phyloP scores from a whole-genome alignment of 1,140 invertebrate genomes.

The Plutomurus gul region DNA sequence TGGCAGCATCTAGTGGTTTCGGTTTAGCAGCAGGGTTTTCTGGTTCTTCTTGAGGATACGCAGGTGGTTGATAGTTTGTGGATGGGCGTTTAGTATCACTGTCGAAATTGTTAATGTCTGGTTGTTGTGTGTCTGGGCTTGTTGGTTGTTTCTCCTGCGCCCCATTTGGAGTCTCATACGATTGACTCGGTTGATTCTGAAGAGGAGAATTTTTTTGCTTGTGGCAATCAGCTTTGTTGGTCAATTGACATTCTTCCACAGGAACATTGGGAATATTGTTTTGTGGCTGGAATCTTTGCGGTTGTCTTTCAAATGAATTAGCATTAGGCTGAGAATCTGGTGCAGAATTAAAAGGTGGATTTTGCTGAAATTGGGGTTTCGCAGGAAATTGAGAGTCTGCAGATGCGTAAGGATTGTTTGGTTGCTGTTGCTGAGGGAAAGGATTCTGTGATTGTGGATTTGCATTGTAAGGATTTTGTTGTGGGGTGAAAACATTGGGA shows the following conservation, averaged over 20 bases:
- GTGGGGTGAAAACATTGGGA: background rate
- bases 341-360: background rate
- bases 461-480: background rate
- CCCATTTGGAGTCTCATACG: background rate
- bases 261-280: background rate
- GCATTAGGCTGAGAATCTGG: background rate
- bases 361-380: conserved; percentile 2
- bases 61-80: background rate
- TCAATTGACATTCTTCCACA: conserved; percentile 6
- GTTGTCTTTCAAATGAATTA: background rate
- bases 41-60: background rate
- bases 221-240: conserved; percentile 32
- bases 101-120: background rate
- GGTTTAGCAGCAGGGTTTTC: background rate
- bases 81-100: background rate
- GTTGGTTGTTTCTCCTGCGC: background rate
- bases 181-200: background rate
- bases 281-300: background rate
- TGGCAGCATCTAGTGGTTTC: background rate
- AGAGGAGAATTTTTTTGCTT: background rate
- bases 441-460: background rate
- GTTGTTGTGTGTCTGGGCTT: background rate
- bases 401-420: background rate
- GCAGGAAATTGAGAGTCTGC: background rate
- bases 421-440: background rate